Evolutionary conservation across 1,140 invertebrate genomes (phyloP).

Genomic region (Liolophura sinensis): DNA sequence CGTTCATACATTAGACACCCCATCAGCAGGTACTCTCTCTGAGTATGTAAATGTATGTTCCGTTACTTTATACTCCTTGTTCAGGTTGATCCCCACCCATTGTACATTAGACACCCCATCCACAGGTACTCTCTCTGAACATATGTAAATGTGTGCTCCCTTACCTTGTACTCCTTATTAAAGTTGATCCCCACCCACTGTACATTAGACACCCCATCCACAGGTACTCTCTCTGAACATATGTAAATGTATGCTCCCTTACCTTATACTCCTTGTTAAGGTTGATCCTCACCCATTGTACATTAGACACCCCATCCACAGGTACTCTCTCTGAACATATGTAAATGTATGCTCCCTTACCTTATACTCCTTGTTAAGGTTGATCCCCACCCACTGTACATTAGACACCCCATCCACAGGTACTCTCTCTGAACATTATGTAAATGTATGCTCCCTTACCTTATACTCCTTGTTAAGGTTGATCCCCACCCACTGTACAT

Average conservation of each 20-base stretch:
- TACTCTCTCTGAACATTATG: slow-evolving; percentile 86
- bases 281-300: slow-evolving; percentile 85
- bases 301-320: slow-evolving; percentile 92
- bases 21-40: too few species aligned
- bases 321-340: slow-evolving; percentile 84
- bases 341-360: slow-evolving; percentile 61
- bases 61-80: too few species aligned
- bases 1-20: too few species aligned
- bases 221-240: slow-evolving; percentile 84
- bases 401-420: slow-evolving; percentile 91
- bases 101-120: too few species aligned
- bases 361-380: slow-evolving; percentile 90
- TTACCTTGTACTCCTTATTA: slow-evolving; percentile 91
- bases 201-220: slow-evolving; percentile 91
- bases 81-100: too few species aligned
- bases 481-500: slow-evolving; percentile 88
- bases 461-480: slow-evolving; percentile 91
- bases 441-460: slow-evolving; percentile 61
- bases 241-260: slow-evolving; percentile 19
- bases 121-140: too few species aligned
- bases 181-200: slow-evolving; percentile 87
- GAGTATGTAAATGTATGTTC: too few species aligned
- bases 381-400: slow-evolving; percentile 86
- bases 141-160: neutral
- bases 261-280: slow-evolving; percentile 94